A percentile compares a stretch with the other conserved stretches of the same genome.
phyloP scores from a whole-genome alignment of 1,140 invertebrate species.

The Coelopa frigida region DNA sequence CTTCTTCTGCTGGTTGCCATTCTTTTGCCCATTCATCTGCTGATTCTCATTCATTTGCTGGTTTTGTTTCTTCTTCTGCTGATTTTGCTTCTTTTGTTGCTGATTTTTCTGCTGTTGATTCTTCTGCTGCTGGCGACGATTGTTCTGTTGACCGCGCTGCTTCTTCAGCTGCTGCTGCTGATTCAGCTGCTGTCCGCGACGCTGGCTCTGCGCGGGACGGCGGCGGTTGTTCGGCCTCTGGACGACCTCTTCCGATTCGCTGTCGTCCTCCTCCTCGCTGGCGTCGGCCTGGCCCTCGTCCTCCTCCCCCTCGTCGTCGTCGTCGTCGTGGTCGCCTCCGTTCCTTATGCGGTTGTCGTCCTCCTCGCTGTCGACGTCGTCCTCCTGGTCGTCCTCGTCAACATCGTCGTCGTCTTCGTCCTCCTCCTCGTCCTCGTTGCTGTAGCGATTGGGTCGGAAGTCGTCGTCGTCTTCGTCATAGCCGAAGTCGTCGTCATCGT shows the following conservation, averaged over 20 bases:
- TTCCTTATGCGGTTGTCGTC: conserved; percentile 19
- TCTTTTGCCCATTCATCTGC: not conserved
- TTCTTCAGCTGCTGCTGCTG: conserved; percentile 4
- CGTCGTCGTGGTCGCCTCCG: conserved; percentile 14
- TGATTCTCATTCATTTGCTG: conserved; percentile 1
- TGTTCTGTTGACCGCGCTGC: conserved; percentile 5
- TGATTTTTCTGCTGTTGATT: not conserved
- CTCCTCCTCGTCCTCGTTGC: conserved; percentile 25
- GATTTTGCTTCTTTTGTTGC: not conserved
- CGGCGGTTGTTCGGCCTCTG: conserved; percentile 17
- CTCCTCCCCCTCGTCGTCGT: conserved; percentile 8
- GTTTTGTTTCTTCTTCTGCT: conserved; percentile 3
- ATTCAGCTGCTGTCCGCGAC: too few relatives aligned
- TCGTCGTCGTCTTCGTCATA: conserved; percentile 14
- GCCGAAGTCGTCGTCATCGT: conserved; percentile 5
- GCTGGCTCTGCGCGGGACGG: conserved; percentile 15
- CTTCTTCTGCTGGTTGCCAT: conserved; percentile 5
- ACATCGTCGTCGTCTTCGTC: conserved; percentile 26
- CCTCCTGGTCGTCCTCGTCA: conserved; percentile 18
- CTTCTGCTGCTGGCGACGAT: too few relatives aligned
- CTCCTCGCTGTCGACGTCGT: conserved; percentile 19
- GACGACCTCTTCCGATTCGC: not conserved
- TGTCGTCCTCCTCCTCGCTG: not conserved
- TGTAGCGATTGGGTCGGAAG: conserved; percentile 24
- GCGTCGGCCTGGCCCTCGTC: conserved; percentile 8